Percentiles rank a stretch among this genome's conserved stretches.
These are phyloP conservation scores for Mycalesis mineus DNA, from an alignment of 2,888 invertebrate species.

Conservation along the genomic window DNA sequence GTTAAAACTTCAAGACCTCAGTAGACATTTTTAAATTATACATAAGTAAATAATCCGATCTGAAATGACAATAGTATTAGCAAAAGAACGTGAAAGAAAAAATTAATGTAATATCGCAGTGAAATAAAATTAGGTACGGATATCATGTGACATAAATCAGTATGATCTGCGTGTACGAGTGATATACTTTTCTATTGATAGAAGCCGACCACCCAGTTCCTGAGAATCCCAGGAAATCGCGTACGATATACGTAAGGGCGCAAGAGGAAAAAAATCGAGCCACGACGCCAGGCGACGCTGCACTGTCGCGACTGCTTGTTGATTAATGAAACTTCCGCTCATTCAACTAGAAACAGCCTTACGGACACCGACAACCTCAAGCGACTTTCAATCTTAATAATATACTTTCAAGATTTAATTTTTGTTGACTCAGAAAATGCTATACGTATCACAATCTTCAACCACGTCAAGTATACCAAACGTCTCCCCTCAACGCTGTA, in stretches of 20 bases:
- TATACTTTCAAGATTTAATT: constrained; percentile 13
- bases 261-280: constrained; percentile 73
- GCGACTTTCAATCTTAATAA: constrained; percentile 24
- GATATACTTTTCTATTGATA: constrained; percentile 34
- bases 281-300: constrained; percentile 68
- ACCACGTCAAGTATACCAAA: constrained; percentile 64
- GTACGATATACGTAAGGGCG: constrained; percentile 75
- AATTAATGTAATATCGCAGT: not conserved
- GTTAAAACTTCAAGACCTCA: too few species aligned
- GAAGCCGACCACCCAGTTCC: constrained; percentile 65
- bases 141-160: not conserved
- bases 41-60: too few species aligned
- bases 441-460: constrained; percentile 15
- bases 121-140: not conserved
- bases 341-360: constrained; percentile 57
- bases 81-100: too few species aligned
- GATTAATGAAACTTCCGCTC: constrained; percentile 74
- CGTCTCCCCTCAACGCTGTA: constrained; percentile 74
- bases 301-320: constrained; percentile 75
- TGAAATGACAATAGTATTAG: too few species aligned
- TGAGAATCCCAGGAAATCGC: constrained; percentile 72
- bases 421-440: constrained; percentile 7
- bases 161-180: constrained; percentile 1
- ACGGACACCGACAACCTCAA: constrained; percentile 28
- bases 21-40: too few species aligned